Evolutionary conservation across 2,797 vertebrate genomes (phyloP).

Genomic region (Astyanax mexicanus): DNA sequence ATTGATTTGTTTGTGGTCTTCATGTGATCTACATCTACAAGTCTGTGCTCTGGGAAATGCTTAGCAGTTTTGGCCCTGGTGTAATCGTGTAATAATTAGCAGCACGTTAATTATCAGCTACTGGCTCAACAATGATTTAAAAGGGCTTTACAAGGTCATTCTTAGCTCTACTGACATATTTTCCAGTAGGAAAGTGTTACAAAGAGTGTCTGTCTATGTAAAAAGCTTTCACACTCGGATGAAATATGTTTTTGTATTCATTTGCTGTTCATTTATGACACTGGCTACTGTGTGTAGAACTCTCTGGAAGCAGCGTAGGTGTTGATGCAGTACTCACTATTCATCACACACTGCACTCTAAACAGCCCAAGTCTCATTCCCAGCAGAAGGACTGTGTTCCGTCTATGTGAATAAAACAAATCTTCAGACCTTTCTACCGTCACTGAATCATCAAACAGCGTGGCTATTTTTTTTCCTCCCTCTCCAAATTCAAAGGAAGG

Average conservation of each 20-base stretch:
- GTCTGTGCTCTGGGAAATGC: too few species aligned
- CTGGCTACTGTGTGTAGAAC: background rate
- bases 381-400: background rate
- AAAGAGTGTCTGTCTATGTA: too few species aligned
- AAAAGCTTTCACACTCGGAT: too few species aligned
- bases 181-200: too few species aligned
- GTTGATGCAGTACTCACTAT: background rate
- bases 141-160: too few species aligned
- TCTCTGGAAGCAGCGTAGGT: background rate
- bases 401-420: slow-evolving; percentile 4
- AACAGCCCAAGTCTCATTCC: slow-evolving; percentile 15
- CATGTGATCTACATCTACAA: too few species aligned
- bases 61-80: too few species aligned
- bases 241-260: background rate
- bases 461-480: slow-evolving; percentile 6
- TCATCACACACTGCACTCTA: background rate
- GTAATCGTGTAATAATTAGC: too few species aligned
- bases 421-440: background rate
- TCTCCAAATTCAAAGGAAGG: slow-evolving; percentile 10
- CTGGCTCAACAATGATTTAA: too few species aligned
- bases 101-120: too few species aligned
- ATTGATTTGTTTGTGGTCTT: too few species aligned
- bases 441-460: slow-evolving; percentile 5
- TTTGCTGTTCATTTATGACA: background rate
- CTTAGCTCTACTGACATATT: too few species aligned